Evolutionary conservation across 2,113 vertebrate genomes (phyloP), one percentile per base, ranked within the genome.

Genomic region (Chitala chitala): DNA sequence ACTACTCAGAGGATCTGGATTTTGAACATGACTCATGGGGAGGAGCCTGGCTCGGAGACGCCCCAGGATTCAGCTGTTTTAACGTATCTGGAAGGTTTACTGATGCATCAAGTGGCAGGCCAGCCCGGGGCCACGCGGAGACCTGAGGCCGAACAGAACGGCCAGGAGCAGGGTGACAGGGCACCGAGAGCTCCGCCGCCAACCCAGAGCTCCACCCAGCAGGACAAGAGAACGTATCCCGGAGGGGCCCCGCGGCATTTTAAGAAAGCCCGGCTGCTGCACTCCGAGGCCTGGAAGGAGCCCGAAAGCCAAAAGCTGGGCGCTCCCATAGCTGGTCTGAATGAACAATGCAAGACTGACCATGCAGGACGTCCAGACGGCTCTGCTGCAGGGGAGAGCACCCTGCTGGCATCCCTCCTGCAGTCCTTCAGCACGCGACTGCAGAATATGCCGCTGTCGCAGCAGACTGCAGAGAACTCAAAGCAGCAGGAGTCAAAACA

Each of bases 11-110:
- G 89, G 90, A 92, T 91, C 93, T 90, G 92, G 88, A 79, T 92
- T 84, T 98, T 98, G 97, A 99, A 99, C 97, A 99, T 99, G 96
- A 99, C 97, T 98, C 95, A 99, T 99, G 97, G 96, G 93, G 97
- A 98, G 94, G 97, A 99, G 93, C 94, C 96, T 95, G 93, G 94
- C 96, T 96, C 96, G 94, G 95, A 98, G 91, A 98, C 96, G 93
- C 94, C 98, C 92, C 95, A 97, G 93, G 96, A 98, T 99, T 96
- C 97, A 90, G 87, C 95, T 92, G 97, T 97, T 95, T 89, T 99
- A 97, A 99, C 96, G 91, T 98, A 99, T 90, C 92, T 99, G 92
- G 97, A 99, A 90, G 96, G 97, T 93, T 97, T 98, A 95, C 96
- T 98, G 92, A 99, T 99, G 97, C 96, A 98, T 96, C 96, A 96